A percentile compares a stretch with the other conserved stretches of the same genome.
phyloP scores from a whole-genome alignment of 2,797 vertebrate genomes.

The Sebastes paucispinis region DNA sequence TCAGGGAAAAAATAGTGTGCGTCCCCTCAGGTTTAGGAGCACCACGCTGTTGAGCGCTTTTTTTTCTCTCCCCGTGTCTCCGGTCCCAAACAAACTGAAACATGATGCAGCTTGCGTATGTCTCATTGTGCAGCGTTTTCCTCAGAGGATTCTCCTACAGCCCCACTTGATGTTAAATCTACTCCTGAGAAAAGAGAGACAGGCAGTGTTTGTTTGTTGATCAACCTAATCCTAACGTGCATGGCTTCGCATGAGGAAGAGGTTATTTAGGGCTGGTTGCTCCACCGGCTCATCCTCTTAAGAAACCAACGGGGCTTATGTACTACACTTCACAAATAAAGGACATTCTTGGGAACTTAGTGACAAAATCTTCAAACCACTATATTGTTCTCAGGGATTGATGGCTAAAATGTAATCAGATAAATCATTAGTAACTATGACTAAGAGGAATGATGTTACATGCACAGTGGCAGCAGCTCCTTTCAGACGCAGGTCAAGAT shows the following conservation, averaged over 20 bases:
- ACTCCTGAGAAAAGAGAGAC: background rate
- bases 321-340: conserved; percentile 10
- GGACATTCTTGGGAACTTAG: background rate
- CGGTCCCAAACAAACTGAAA: too few species aligned
- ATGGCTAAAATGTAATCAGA: background rate
- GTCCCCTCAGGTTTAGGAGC: too few species aligned
- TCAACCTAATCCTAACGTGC: conserved; percentile 37
- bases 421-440: background rate
- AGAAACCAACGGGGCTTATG: conserved; percentile 2
- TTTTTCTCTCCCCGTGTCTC: too few species aligned
- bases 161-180: background rate
- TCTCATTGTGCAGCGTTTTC: background rate
- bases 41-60: too few species aligned
- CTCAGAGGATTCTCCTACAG: background rate
- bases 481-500: conserved; percentile 11
- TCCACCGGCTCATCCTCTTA: conserved; percentile 5
- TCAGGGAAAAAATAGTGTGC: too few species aligned
- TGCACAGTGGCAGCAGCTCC: background rate
- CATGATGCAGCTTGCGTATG: too few species aligned
- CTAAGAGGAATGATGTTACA: background rate
- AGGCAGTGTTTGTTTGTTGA: conserved; percentile 19
- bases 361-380: background rate
- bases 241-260: conserved; percentile 19
- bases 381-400: background rate
- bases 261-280: background rate